Evolutionary conservation across 2,113 vertebrate species (phyloP), one percentile per base, ranked within the genome.

Genomic region (Amphiprion percula): DNA sequence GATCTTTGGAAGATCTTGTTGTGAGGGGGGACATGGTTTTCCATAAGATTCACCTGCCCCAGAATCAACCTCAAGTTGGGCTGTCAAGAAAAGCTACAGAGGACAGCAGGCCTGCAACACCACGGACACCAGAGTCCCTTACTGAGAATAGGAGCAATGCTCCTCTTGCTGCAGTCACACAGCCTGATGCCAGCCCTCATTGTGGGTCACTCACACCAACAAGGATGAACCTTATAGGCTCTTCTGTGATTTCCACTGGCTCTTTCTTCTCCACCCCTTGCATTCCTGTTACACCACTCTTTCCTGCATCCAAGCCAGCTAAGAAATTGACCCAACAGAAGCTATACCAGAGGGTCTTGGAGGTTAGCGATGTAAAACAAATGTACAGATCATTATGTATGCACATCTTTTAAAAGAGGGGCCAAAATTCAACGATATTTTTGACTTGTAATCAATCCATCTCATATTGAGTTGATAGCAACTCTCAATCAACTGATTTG

Each of bases 301-400:
- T 49, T 9, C 21, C 56, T 24, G 59, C 33, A 4, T 2, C 79
- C 37, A 55, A 77, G 47, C 78, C 77, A 24, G 59, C 24, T 14
- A 53, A 81, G 33, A 73, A 71, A 23, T 46, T 93, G 82, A 89
- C 78, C 6, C 77, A 91, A n/a, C 58, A 86, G 1, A 72, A 91
- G 74, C 88, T 95, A 23, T 79, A 88, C 49, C 37, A 90, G 65
- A 89, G 89, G 54, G 83, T 94, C 64, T 4, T 74, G 58, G 77
- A 94, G 86, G 91, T 92, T 30, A 84, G 88, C 84, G 28, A 16
- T 23, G 15, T 15, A 26, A 10, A 37, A 24, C 21, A 39, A 3
- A 79, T 37, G 23, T 14, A 17, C 21, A 17, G 41, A 44, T 12
- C 41, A 44, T 12, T 44, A 4, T 15, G 41, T 19, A 9, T 16